Conservation (phyloP, 2,888 invertebrate species). For the Nudaria mundana region DNA sequence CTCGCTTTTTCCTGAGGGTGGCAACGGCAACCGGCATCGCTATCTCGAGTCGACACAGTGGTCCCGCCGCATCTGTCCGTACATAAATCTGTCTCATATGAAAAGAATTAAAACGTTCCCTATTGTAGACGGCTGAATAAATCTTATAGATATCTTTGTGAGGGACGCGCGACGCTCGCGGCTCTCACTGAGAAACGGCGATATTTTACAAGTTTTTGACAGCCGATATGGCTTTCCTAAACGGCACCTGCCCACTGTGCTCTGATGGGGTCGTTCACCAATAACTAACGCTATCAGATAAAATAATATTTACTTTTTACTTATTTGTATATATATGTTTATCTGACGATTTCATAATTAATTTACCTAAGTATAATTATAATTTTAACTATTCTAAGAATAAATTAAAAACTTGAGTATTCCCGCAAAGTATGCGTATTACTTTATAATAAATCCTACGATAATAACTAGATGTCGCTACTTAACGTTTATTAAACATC, state of each 20-base stretch:
- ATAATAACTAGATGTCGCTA: slow-evolving; percentile 29
- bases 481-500: slow-evolving; percentile 10
- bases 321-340: slow-evolving; percentile 17
- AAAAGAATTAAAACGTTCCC: slow-evolving; percentile 80
- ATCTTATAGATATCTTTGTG: slow-evolving; percentile 78
- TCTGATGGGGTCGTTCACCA: slow-evolving; percentile 33
- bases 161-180: slow-evolving; percentile 67
- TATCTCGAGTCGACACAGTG: slow-evolving; percentile 49
- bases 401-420: too few relatives aligned
- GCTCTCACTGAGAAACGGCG: slow-evolving; percentile 72
- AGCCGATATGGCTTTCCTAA: slow-evolving; percentile 83
- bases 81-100: slow-evolving; percentile 79
- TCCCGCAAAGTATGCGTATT: too few relatives aligned
- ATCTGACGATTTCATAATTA: too few relatives aligned
- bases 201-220: slow-evolving; percentile 87
- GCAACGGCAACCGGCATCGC: slow-evolving; percentile 44
- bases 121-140: slow-evolving; percentile 77
- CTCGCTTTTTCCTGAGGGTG: slow-evolving; percentile 48
- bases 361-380: too few relatives aligned
- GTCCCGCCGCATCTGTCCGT: slow-evolving; percentile 67
- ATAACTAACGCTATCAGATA: slow-evolving; percentile 26
- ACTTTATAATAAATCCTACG: slow-evolving; percentile 12
- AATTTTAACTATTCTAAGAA: too few relatives aligned
- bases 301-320: slow-evolving; percentile 13
- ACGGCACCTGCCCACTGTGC: slow-evolving; percentile 69